A percentile compares a stretch with the other conserved stretches of the same genome.
These are phyloP conservation scores for Uropsilus gracilis DNA, from an alignment of 2,113 vertebrate genomes.

Conservation along the genomic window DNA sequence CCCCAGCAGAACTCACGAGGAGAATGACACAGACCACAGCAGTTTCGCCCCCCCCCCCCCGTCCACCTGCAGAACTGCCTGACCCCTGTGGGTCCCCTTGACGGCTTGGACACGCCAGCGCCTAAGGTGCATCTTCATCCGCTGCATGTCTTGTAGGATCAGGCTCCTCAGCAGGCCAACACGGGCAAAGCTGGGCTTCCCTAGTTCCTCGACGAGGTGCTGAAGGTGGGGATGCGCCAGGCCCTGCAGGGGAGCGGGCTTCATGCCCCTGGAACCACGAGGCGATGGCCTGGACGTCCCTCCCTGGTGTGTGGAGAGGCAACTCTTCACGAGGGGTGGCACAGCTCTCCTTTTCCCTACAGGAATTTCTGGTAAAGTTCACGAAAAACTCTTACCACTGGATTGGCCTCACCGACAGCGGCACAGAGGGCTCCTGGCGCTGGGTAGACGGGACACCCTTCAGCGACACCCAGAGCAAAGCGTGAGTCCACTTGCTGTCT, in stretches of 20 bases:
- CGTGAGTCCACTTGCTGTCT: slow-evolving; percentile 45
- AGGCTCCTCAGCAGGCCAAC: not conserved
- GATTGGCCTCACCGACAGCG: slow-evolving; percentile 72
- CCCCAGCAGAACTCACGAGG: not conserved
- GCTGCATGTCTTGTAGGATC: not conserved
- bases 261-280: not conserved
- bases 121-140: not conserved
- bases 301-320: not conserved
- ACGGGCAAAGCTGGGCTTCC: not conserved
- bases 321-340: not conserved
- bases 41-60: not conserved
- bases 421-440: slow-evolving; percentile 23
- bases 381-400: slow-evolving; percentile 1
- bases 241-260: not conserved
- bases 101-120: not conserved
- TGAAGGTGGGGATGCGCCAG: not conserved
- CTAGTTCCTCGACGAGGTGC: not conserved
- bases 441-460: slow-evolving; percentile 69
- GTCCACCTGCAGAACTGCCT: not conserved
- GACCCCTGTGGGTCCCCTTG: not conserved
- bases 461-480: fast-evolving
- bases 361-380: slow-evolving; percentile 44
- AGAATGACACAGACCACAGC: not conserved
- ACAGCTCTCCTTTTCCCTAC: not conserved
- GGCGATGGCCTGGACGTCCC: not conserved